A percentile compares a stretch with the other conserved stretches of the same genome.
Conservation (phyloP, 2,888 invertebrate genomes). For the Polydrusus pterygomalis region DNA sequence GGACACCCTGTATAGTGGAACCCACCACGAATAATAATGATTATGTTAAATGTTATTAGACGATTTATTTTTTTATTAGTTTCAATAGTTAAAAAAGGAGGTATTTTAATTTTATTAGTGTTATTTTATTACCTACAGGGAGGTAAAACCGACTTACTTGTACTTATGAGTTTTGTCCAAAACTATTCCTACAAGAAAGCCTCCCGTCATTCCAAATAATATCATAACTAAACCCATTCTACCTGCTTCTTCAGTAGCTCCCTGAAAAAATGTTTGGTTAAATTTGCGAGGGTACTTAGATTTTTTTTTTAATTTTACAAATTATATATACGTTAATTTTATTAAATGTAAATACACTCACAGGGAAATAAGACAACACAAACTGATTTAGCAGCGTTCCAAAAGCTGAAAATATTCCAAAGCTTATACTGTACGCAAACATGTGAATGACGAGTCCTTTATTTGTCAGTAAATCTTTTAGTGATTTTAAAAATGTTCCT, state of each 20-base stretch:
- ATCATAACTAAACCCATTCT: slow-evolving; percentile 92
- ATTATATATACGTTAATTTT: background rate
- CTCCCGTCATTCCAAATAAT: slow-evolving; percentile 93
- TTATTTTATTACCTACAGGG: no score
- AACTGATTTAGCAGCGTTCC: slow-evolving; percentile 94
- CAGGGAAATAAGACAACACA: slow-evolving; percentile 86
- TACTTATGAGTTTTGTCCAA: slow-evolving; percentile 94
- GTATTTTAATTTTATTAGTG: no score
- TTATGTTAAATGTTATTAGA: no score
- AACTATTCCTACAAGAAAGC: slow-evolving; percentile 90
- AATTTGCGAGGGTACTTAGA: no score
- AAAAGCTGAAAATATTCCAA: slow-evolving; percentile 95
- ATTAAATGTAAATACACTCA: slow-evolving; percentile 67
- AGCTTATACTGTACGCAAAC: slow-evolving; percentile 92
- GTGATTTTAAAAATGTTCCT: slow-evolving; percentile 78
- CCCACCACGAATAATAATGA: no score
- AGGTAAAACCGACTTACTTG: slow-evolving; percentile 76
- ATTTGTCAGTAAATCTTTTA: slow-evolving; percentile 85
- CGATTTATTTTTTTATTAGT: no score
- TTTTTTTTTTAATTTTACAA: no score
- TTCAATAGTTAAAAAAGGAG: no score
- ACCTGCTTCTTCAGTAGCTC: slow-evolving; percentile 85
- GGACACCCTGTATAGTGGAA: no score
- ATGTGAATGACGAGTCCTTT: slow-evolving; percentile 86
- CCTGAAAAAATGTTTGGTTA: slow-evolving; percentile 66